Evolutionary conservation across 64 coral and sea anemone species (phyloP).

Genomic region (Orbicella faveolata): DNA sequence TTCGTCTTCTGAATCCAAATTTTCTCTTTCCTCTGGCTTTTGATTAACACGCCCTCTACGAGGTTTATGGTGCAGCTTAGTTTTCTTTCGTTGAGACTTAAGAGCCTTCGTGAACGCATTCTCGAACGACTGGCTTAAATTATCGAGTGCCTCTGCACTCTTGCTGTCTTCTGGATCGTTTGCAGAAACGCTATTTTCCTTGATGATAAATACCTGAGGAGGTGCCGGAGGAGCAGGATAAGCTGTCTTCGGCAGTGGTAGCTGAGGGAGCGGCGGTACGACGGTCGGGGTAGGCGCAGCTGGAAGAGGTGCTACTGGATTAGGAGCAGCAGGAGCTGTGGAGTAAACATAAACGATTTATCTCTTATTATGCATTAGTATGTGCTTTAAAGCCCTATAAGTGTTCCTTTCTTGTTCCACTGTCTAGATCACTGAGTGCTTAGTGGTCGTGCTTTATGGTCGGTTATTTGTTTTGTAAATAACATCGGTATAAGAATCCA

Average conservation of each 20-base stretch:
- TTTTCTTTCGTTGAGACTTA: conserved; percentile 22
- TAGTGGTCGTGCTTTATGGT: too few species aligned
- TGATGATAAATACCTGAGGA: conserved; percentile 47
- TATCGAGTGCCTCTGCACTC: conserved; percentile 35
- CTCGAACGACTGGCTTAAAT: conserved; percentile 32
- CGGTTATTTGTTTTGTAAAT: too few species aligned
- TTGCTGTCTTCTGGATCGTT: conserved; percentile 25
- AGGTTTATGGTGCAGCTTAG: background rate
- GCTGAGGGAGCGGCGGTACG: background rate
- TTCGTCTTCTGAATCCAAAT: background rate
- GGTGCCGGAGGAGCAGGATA: background rate
- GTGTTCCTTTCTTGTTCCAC: too few species aligned
- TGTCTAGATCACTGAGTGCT: too few species aligned
- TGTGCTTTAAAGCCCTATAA: too few species aligned
- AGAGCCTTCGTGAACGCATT: conserved; percentile 12
- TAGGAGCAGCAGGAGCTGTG: background rate
- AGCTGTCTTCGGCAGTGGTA: background rate
- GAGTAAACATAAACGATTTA: background rate
- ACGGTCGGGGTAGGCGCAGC: background rate
- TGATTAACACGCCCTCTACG: background rate
- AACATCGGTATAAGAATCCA: too few species aligned
- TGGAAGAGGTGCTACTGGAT: background rate
- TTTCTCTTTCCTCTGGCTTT: background rate
- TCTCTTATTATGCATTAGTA: background rate
- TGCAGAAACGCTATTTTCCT: conserved; percentile 4